Evolutionary conservation across 2,888 invertebrate genomes (phyloP).

Genomic region (Drosophila antonietae): DNA sequence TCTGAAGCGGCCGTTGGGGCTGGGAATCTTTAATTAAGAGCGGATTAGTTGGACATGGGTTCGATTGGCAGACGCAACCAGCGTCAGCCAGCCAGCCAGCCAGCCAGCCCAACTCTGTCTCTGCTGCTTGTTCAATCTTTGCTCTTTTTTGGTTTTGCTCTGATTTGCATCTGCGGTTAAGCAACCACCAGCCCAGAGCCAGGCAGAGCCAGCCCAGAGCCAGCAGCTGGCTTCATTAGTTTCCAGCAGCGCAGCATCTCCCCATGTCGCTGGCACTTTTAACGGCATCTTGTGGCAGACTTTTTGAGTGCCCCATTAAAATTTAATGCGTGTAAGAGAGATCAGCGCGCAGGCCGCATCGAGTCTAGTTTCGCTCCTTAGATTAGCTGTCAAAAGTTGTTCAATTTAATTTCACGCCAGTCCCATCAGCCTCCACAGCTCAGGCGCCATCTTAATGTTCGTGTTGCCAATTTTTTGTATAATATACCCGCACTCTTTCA

Average conservation of each 20-base stretch:
- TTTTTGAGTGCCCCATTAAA: constrained; percentile 80
- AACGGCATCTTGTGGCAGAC: constrained; percentile 71
- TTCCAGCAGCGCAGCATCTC: constrained; percentile 14
- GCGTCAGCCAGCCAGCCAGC: background rate
- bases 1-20: background rate
- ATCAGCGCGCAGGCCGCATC: constrained; percentile 47
- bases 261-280: constrained; percentile 24
- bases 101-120: background rate
- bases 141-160: constrained; percentile 75
- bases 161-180: constrained; percentile 84
- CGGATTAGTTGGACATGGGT: constrained; percentile 83
- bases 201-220: constrained; percentile 1
- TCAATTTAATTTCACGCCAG: constrained; percentile 77
- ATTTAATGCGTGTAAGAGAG: constrained; percentile 78
- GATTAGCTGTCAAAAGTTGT: constrained; percentile 81
- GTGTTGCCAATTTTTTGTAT: constrained; percentile 77
- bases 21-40: constrained; percentile 84
- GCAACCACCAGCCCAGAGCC: constrained; percentile 59
- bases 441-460: constrained; percentile 65
- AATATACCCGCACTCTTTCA: background rate
- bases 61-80: constrained; percentile 65
- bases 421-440: background rate
- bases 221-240: constrained; percentile 72
- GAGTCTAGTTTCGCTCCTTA: constrained; percentile 51
- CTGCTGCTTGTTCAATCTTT: constrained; percentile 60